phyloP scores from a whole-genome alignment of 2,888 invertebrate species.

The Acleris holmiana region DNA sequence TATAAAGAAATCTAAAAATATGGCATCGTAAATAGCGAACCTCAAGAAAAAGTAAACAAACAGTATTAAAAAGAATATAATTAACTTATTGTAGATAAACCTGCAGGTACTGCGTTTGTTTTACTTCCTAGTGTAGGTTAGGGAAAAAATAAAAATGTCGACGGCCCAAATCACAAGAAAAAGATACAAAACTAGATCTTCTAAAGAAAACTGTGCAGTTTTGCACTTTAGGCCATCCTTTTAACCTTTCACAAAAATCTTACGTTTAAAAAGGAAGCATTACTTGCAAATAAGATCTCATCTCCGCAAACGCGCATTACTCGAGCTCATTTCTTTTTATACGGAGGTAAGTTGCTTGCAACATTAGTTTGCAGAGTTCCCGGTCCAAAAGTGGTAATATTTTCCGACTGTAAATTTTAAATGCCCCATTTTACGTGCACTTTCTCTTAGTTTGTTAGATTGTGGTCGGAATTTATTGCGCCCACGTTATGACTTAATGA shows the following conservation, averaged over 20 bases:
- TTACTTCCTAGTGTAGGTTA: too few relatives aligned
- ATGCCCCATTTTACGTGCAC: conserved; percentile 69
- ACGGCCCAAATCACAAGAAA: too few relatives aligned
- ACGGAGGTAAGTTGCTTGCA: conserved; percentile 59
- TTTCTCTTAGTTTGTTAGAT: conserved; percentile 73
- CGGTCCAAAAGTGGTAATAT: conserved; percentile 71
- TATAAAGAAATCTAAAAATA: too few relatives aligned
- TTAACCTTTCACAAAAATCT: background rate
- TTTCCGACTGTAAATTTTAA: conserved; percentile 77
- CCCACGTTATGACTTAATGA: conserved; percentile 59
- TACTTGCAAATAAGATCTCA: conserved; percentile 55
- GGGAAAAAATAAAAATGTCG: too few relatives aligned
- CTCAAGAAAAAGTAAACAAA: too few relatives aligned
- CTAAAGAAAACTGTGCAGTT: too few relatives aligned
- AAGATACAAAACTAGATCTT: too few relatives aligned
- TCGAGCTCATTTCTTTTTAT: conserved; percentile 62
- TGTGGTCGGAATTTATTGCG: conserved; percentile 66
- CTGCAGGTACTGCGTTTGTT: too few relatives aligned
- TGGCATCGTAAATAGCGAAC: too few relatives aligned
- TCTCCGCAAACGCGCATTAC: conserved; percentile 57
- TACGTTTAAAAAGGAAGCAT: conserved; percentile 32
- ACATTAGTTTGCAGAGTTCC: conserved; percentile 70
- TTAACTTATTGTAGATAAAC: too few relatives aligned
- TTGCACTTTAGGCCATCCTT: background rate
- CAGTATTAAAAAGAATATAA: too few relatives aligned